A percentile compares a stretch with the other conserved stretches of the same genome.
Conservation (phyloP, 1,140 invertebrate species). For the Zophobas morio region DNA sequence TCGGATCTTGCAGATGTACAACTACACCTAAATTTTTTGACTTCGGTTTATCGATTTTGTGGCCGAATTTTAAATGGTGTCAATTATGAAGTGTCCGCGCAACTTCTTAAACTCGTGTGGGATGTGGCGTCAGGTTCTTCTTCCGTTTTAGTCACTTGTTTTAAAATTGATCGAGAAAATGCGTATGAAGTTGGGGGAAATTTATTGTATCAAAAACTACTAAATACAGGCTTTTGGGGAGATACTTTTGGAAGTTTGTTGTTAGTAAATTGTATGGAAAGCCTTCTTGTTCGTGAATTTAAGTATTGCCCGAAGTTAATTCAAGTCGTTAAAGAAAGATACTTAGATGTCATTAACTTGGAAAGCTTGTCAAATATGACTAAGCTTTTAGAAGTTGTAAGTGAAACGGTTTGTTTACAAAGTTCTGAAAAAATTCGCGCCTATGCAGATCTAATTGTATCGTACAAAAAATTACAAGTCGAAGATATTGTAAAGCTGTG, state of each 20-base stretch:
- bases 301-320: conserved; percentile 6
- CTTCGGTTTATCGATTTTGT: conserved; percentile 38
- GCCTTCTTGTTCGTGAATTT: conserved; percentile 14
- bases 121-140: conserved; percentile 44
- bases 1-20: conserved; percentile 14
- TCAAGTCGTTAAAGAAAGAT: conserved; percentile 31
- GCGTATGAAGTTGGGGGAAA: conserved; percentile 37
- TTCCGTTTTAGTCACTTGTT: conserved; percentile 39
- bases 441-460: conserved; percentile 1
- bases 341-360: conserved; percentile 36
- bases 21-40: conserved; percentile 25
- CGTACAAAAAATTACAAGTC: conserved; percentile 3
- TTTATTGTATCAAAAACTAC: conserved; percentile 37
- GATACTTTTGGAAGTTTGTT: neutral
- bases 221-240: conserved; percentile 39
- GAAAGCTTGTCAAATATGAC: neutral
- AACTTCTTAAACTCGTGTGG: conserved; percentile 44
- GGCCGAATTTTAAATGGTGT: conserved; percentile 25
- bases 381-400: neutral
- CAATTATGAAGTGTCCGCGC: conserved; percentile 25
- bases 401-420: conserved; percentile 20
- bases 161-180: conserved; percentile 49
- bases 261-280: conserved; percentile 12
- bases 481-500: neutral
- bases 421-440: conserved; percentile 11